phyloP scores from a whole-genome alignment of 2,113 vertebrate species.

The Bolborhynchus lineola region DNA sequence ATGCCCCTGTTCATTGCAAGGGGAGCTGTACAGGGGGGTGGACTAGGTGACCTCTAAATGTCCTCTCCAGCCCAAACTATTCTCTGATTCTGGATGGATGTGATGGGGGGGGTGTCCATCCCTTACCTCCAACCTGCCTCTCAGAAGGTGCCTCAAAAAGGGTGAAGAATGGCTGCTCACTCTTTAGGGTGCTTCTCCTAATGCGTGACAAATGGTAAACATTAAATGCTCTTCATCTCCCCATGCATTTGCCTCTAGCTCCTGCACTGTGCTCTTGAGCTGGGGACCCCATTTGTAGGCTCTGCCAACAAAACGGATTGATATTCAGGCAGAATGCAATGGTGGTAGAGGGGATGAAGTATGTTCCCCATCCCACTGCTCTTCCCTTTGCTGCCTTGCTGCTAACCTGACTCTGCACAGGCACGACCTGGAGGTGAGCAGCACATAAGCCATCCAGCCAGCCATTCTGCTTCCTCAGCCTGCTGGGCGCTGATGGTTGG shows the following conservation, averaged over 20 bases:
- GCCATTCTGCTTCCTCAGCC: neutral
- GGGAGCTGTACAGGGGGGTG: neutral
- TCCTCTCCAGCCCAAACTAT: neutral
- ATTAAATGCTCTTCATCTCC: neutral
- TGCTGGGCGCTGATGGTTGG: neutral
- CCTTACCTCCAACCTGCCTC: neutral
- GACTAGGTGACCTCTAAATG: neutral
- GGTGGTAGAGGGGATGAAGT: neutral
- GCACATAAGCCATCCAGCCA: neutral
- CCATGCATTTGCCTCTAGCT: neutral
- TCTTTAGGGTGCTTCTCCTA: neutral
- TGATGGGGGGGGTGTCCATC: neutral
- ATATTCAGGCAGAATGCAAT: neutral
- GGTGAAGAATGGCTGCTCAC: neutral
- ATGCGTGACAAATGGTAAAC: too few relatives aligned
- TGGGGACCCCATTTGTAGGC: rapidly evolving
- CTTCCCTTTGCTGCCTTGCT: neutral
- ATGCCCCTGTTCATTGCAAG: neutral
- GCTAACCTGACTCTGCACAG: neutral
- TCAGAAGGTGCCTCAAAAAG: neutral
- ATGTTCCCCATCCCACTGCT: neutral
- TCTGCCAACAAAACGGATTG: neutral
- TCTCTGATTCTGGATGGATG: neutral
- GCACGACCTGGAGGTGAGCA: rapidly evolving
- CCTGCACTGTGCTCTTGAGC: neutral